A percentile compares a stretch with the other conserved stretches of the same genome.
Evolutionary conservation across 1,140 invertebrate species (phyloP).

Genomic region (Trinorchestia longiramus): DNA sequence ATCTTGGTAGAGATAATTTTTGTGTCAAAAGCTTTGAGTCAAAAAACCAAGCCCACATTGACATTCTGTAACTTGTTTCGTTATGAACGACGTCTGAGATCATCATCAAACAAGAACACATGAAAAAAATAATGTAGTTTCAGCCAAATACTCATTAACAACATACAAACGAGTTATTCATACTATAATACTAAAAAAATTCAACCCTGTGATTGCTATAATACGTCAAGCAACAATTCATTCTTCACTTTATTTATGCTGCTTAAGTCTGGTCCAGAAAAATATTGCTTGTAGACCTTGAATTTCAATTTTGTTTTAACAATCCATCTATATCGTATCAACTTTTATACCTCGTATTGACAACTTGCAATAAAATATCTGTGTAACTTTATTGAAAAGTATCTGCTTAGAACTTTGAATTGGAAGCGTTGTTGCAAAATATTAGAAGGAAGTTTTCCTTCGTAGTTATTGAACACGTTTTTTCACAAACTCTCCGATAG

Average conservation of each 20-base stretch:
- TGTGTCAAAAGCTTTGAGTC: not conserved
- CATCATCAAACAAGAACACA: not conserved
- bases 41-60: not conserved
- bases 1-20: not conserved
- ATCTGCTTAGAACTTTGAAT: not conserved
- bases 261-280: not conserved
- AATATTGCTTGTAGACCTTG: not conserved
- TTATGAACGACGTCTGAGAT: not conserved
- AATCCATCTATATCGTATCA: not conserved
- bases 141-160: not conserved
- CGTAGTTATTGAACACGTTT: too few relatives aligned
- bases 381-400: not conserved
- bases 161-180: not conserved
- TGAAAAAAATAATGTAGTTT: not conserved
- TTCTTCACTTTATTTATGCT: not conserved
- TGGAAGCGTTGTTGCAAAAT: not conserved
- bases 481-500: too few relatives aligned
- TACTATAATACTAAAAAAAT: too few relatives aligned
- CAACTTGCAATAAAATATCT: not conserved
- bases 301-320: not conserved
- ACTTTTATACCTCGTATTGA: not conserved
- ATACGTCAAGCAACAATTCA: not conserved
- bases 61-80: not conserved
- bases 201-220: too few relatives aligned
- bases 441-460: too few relatives aligned